A percentile compares a stretch with the other conserved stretches of the same genome.
Evolutionary conservation across 1,140 invertebrate species (phyloP).

Genomic region (Rhopalosiphum maidis): DNA sequence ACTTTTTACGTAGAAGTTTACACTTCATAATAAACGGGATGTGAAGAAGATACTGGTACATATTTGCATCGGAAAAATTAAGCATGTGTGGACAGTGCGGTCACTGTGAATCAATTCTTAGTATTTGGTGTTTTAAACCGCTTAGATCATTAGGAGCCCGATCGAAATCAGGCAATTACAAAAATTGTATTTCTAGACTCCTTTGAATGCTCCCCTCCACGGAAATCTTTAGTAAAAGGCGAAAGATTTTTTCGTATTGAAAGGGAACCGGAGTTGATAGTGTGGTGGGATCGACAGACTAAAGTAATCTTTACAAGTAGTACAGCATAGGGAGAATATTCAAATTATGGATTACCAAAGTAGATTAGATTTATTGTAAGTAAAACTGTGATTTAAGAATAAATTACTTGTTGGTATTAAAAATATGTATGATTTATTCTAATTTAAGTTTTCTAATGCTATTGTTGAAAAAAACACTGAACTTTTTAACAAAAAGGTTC

Average conservation of each 20-base stretch:
- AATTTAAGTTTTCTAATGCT: background rate
- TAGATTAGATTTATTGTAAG: background rate
- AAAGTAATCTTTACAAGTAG: background rate
- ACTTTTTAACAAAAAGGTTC: background rate
- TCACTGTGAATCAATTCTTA: too few relatives aligned
- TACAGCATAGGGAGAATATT: background rate
- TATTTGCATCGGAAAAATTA: too few relatives aligned
- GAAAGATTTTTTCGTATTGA: conserved; percentile 47
- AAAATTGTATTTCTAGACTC: conserved; percentile 45
- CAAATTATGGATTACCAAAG: background rate
- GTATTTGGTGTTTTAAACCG: too few relatives aligned
- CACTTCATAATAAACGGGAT: too few relatives aligned
- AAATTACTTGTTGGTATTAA: background rate
- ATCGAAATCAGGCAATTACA: conserved; percentile 15
- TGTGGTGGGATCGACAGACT: fast-evolving
- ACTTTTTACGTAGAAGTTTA: too few relatives aligned
- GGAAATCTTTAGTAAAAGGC: conserved; percentile 53
- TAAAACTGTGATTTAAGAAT: background rate
- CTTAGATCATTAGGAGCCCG: background rate
- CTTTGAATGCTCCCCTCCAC: conserved; percentile 41
- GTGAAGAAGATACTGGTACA: too few relatives aligned
- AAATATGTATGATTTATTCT: background rate
- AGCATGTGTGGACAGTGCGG: too few relatives aligned
- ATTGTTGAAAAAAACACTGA: background rate
- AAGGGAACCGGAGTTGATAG: background rate